Conservation (phyloP, 2,797 vertebrate genomes). For the Tadarida brasiliensis region DNA sequence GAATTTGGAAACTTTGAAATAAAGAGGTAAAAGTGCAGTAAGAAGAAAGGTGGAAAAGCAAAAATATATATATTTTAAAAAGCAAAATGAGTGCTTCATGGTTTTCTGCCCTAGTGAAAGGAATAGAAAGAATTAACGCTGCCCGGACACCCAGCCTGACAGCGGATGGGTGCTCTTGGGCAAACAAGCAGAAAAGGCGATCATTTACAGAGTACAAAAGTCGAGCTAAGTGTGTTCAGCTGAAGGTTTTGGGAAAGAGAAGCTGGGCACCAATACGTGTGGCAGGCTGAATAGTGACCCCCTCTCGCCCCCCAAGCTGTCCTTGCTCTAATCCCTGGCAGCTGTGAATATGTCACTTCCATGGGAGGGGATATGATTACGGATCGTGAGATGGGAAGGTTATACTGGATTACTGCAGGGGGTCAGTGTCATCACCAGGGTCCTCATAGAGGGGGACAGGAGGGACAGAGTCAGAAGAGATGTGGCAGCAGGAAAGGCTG, state of each 20-base stretch:
- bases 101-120: background rate
- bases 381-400: background rate
- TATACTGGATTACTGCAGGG: background rate
- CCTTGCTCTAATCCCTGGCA: background rate
- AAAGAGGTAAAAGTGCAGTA: constrained; percentile 15
- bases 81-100: background rate
- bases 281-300: background rate
- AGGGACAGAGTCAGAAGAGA: background rate
- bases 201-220: background rate
- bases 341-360: background rate
- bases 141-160: background rate
- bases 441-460: background rate
- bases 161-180: background rate
- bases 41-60: constrained; percentile 12
- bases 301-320: too few relatives aligned
- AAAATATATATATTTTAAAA: background rate
- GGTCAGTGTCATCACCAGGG: background rate
- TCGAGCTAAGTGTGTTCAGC: background rate
- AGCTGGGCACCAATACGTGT: background rate
- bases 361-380: background rate
- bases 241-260: constrained; percentile 34
- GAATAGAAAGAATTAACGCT: background rate
- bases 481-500: background rate
- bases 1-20: constrained; percentile 52
- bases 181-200: background rate